Conservation (phyloP, 2,113 vertebrate species). For the Tragelaphus imberbis region DNA sequence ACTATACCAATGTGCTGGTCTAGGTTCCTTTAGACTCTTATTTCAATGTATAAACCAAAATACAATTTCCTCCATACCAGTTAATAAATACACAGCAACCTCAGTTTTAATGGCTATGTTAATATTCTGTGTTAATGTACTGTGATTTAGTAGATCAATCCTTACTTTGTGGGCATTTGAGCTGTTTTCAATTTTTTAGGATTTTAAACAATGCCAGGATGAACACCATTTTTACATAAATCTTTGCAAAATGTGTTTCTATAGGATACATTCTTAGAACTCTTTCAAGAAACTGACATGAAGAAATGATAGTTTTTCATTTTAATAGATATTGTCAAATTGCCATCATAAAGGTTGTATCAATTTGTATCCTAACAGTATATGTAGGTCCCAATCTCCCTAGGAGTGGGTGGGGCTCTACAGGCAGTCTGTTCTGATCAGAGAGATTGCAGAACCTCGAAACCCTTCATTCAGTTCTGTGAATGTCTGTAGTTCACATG, state of each 20-base stretch:
- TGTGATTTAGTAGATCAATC: not conserved
- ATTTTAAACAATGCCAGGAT: not conserved
- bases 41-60: conserved; percentile 20
- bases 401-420: not conserved
- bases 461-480: conserved; percentile 63
- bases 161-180: not conserved
- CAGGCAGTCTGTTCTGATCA: conserved; percentile 18
- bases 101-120: not conserved
- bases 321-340: not conserved
- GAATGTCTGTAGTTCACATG: not conserved
- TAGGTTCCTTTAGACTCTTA: not conserved
- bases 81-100: not conserved
- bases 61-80: not conserved
- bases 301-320: not conserved
- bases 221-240: not conserved
- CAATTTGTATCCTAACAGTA: not conserved
- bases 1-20: not conserved
- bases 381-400: not conserved
- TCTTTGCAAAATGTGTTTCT: not conserved
- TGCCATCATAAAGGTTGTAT: not conserved
- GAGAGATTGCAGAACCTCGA: conserved; percentile 30
- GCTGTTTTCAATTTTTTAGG: not conserved
- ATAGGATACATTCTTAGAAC: not conserved
- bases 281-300: not conserved
- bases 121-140: not conserved